phyloP scores from a whole-genome alignment of 1,140 invertebrate species.

The Drosophila ohnishii region DNA sequence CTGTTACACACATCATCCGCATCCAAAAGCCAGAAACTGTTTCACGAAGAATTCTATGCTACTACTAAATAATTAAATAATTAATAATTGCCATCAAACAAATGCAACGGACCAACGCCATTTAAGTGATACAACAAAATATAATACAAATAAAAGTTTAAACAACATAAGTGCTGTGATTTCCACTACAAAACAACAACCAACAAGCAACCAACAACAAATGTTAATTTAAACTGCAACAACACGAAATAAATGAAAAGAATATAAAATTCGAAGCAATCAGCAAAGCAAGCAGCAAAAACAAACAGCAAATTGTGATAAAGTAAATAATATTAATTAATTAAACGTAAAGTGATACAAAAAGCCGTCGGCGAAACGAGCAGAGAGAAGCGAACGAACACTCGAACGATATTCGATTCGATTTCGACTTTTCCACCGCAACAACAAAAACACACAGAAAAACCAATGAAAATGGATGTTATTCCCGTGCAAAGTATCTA shows the following conservation, averaged over 20 bases:
- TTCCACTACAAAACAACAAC: conserved; percentile 78
- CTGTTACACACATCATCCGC: conserved; percentile 48
- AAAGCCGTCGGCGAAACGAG: conserved; percentile 24
- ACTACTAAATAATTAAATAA: conserved; percentile 59
- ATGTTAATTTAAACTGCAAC: conserved; percentile 55
- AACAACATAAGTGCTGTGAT: conserved; percentile 81
- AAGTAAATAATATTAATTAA: conserved; percentile 66
- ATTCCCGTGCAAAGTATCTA: conserved; percentile 77
- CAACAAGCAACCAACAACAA: conserved; percentile 46
- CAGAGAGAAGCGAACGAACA: conserved; percentile 39
- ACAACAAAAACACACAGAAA: conserved; percentile 23
- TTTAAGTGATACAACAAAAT: conserved; percentile 77
- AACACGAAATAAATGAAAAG: conserved; percentile 28
- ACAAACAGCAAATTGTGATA: conserved; percentile 81
- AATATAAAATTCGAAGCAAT: conserved; percentile 51
- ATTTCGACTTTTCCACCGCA: conserved; percentile 43
- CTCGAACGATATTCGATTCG: conserved; percentile 40
- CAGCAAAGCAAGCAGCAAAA: conserved; percentile 49
- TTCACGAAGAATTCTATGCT: conserved; percentile 81
- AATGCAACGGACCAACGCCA: conserved; percentile 83
- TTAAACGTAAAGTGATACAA: conserved; percentile 68
- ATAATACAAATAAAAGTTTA: conserved; percentile 56
- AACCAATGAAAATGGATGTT: conserved; percentile 83
- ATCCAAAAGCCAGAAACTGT: conserved; percentile 42
- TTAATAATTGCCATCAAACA: conserved; percentile 78